These are phyloP conservation scores for Trichosurus vulpecula DNA, from an alignment of 2,797 vertebrate species.

Conservation along the genomic window DNA sequence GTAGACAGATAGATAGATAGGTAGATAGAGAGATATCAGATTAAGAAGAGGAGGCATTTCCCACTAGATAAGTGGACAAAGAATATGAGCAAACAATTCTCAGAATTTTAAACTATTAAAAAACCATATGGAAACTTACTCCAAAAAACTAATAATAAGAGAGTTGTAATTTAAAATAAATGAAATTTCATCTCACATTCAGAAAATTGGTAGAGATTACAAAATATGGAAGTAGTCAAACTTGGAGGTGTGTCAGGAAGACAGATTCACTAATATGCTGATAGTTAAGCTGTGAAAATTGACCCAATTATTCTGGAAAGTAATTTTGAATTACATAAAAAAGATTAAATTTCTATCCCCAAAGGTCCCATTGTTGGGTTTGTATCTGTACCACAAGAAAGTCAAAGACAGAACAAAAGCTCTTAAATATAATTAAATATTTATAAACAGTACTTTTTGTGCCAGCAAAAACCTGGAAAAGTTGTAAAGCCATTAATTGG, in stretches of 20 bases:
- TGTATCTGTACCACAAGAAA: neutral
- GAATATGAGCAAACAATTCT: neutral
- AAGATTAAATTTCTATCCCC: neutral
- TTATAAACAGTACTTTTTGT: neutral
- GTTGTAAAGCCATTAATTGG: neutral
- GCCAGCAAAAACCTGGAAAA: neutral
- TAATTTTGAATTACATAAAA: neutral
- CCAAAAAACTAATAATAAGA: neutral
- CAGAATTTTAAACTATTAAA: neutral
- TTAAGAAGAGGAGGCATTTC: neutral
- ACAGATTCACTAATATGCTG: neutral
- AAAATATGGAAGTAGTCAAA: neutral
- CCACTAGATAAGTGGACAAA: neutral
- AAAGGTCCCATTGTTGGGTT: neutral
- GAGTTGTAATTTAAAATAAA: neutral
- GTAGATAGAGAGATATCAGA: neutral
- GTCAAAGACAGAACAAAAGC: neutral
- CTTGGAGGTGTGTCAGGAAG: neutral
- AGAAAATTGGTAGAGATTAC: neutral
- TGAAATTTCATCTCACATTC: neutral
- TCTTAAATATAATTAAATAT: neutral
- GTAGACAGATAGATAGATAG: too few relatives aligned
- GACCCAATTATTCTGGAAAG: neutral
- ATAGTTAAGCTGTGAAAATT: neutral
- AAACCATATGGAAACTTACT: neutral